Evolutionary conservation across 2,797 vertebrate genomes (phyloP), one percentile per base, ranked within the genome.

Genomic region (Parambassis ranga): DNA sequence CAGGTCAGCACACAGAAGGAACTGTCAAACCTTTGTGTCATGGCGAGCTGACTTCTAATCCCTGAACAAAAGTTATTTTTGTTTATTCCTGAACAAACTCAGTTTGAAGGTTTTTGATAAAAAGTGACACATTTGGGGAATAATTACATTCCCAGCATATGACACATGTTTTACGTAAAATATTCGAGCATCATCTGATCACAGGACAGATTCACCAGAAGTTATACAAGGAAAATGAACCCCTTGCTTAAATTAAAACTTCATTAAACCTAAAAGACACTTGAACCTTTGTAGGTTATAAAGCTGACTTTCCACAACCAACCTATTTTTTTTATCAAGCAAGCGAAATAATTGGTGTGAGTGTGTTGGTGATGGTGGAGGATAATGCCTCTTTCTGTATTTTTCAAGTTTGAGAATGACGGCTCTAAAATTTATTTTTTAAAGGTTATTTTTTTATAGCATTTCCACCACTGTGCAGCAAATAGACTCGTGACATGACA

Each of bases 401-500:
- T 37, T 59, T 68, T 42, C 0, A 2, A 43, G 49, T 56, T 66
- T 65, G 66, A 43, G 19, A 64, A 51, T 60, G 35, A 77, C 56
- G 36, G 7, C 53, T 79, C 46, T 50, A 19, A 59, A 81, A 62
- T 44, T 20, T 65, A 38, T 61, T 65, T 55, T 70, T 76, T 52
- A 70, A 75, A 78, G 70, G 73, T 75, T 73, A 65, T 81, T 83
- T 62, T 60, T 61, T 61, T 68, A 66, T 50, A 46, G 58, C 63
- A 38, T 67, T 75, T 58, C 57, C 51, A 41, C 58, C 39, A 5
- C 62, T 47, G 77, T 78, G 75, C 75, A 69, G 67, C 80, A 83
- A 87, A 88, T 81, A 79, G 78, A 84, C 72, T 71, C 2, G 7
- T 80, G 75, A 82, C 80, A 73, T 86, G 86, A 84, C 86, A 81